Base-by-base conservation (phyloP, 2,888 invertebrate genomes). In the Abscondita cerata region DNA sequence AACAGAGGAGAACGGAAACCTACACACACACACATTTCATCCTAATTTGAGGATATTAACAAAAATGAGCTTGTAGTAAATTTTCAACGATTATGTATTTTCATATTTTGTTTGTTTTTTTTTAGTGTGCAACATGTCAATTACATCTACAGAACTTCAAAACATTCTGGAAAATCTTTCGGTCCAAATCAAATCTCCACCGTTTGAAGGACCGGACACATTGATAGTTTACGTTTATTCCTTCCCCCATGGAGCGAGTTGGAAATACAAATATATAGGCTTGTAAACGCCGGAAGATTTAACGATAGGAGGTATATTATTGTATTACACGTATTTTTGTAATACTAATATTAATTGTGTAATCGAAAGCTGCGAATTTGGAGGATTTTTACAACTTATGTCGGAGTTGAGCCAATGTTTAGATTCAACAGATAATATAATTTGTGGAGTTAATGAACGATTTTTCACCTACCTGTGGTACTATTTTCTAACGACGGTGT, bases 171-270 rank as follows among this genome's bases (percentile, higher is more conserved):
- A 57, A 88, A 89, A 74, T 86, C 87, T 38, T 91, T 89, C 72
- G 91, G 91, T 0, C 90, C n/a, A 90, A 80, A 89, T 91, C 76
- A 90, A 91, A 79, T 89, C 90, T n/a, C 90, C 90, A n/a, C 87
- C 88, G 20, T 81, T 91, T 68, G 87, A 88, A 78, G 90, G 90
- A 20, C 91, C 91, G 1, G 85, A 85, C 36, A n/a, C 81, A 84
- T 51, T 91, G 91, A 78, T 89, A 88, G 72, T 91, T 90, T 81
- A 84, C 86, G 69, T 85, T 91, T 62, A 85, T 89, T 71, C 90
- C 90, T 38, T 88, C 88, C 59, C 84, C 86, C 11, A 88, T 87
- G 0, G 89, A 90, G 75, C 82, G 91, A 12, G 88, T 91, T n/a
- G 44, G 91, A 91, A n/a, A 84, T 91, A 61, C 91, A 91, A 77